Percentiles rank a stretch among this genome's conserved stretches.
Evolutionary conservation across 2,797 vertebrate genomes (phyloP).

Genomic region (Poeciliopsis presidionis): DNA sequence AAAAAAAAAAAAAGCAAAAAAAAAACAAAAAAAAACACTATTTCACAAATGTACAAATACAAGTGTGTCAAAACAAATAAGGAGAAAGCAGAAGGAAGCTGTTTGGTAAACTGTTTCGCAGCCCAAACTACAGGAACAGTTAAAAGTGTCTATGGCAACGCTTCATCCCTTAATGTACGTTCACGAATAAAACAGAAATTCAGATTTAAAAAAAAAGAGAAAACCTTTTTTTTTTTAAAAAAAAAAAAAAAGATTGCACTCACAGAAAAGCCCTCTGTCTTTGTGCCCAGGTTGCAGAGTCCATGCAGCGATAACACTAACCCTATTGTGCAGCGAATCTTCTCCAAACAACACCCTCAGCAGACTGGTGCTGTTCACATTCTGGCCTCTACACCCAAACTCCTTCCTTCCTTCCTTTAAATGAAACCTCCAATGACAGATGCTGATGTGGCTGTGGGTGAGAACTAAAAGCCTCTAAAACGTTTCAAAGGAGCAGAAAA

Average conservation of each 20-base stretch:
- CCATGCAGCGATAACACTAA: slow-evolving; percentile 16
- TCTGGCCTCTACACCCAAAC: slow-evolving; percentile 1
- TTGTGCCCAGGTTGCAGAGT: background rate
- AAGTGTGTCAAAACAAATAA: slow-evolving; percentile 29
- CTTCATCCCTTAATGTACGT: background rate
- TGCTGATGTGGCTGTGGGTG: background rate
- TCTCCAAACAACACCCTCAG: slow-evolving; percentile 15
- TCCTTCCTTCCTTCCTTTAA: background rate
- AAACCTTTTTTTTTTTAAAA: background rate
- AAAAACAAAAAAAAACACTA: no score
- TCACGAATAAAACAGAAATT: background rate
- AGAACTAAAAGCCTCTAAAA: background rate
- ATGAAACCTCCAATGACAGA: background rate
- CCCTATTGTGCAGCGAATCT: slow-evolving; percentile 15
- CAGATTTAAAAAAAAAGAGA: background rate
- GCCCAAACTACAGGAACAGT: background rate
- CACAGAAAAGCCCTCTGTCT: background rate
- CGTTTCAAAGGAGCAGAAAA: background rate
- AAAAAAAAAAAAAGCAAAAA: background rate
- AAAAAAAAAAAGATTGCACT: background rate
- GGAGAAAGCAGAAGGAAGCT: slow-evolving; percentile 24
- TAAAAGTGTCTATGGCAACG: background rate
- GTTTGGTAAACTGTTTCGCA: background rate
- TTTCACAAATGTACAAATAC: slow-evolving; percentile 36
- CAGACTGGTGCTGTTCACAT: slow-evolving; percentile 1